A percentile compares a stretch with the other conserved stretches of the same genome.
phyloP scores from a whole-genome alignment of 1,140 invertebrate genomes.

The Adelges cooleyi region DNA sequence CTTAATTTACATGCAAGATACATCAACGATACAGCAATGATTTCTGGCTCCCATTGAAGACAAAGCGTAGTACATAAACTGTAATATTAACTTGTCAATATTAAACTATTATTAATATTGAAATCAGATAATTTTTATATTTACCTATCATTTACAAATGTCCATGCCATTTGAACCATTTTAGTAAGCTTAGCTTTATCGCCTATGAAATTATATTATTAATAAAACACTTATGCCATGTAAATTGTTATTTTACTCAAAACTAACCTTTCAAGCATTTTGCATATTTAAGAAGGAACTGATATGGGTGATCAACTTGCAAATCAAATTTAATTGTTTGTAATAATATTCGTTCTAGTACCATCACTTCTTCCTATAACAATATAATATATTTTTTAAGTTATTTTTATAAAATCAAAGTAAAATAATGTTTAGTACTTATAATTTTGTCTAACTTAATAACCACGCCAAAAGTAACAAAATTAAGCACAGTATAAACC shows the following conservation, averaged over 20 bases:
- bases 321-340: conserved; percentile 99
- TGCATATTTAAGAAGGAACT: conserved; percentile 90
- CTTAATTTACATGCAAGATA: conserved; percentile 92
- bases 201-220: conserved; percentile 41
- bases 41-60: conserved; percentile 98
- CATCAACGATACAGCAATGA: conserved; percentile 94
- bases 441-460: no score
- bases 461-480: no score
- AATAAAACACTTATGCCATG: conserved; percentile 9
- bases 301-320: conserved; percentile 95
- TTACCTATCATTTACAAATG: conserved; percentile 96
- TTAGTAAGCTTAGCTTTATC: conserved; percentile 87
- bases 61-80: conserved; percentile 92
- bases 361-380: conserved; percentile 90
- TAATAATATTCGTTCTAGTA: conserved; percentile 86
- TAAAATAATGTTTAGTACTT: no score
- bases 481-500: no score
- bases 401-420: background rate
- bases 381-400: no score
- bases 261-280: conserved; percentile 77
- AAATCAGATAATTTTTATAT: conserved; percentile 10
- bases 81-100: conserved; percentile 32
- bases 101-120: no score
- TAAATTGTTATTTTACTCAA: background rate
- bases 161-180: conserved; percentile 99